Conservation (phyloP, 2,113 vertebrate genomes). For the Podocnemis expansa region DNA sequence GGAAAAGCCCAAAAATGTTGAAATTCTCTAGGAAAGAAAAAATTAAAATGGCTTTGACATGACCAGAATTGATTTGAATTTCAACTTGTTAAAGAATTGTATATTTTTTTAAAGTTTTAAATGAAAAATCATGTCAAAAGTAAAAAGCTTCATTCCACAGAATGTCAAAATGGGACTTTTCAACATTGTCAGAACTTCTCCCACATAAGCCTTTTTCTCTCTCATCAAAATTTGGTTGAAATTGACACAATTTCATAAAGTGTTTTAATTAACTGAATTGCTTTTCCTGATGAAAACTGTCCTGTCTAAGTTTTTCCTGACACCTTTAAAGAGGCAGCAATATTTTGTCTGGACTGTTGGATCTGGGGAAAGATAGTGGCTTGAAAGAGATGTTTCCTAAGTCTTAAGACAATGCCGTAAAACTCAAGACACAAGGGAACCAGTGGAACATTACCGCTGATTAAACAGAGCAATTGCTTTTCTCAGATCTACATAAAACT, state of each 20-base stretch:
- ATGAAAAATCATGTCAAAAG: background rate
- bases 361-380: background rate
- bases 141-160: background rate
- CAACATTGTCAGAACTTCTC: background rate
- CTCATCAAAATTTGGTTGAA: background rate
- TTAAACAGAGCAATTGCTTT: background rate
- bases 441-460: background rate
- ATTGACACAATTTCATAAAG: background rate
- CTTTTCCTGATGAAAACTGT: background rate
- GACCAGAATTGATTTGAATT: fast-evolving
- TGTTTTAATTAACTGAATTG: background rate
- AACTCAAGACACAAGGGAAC: background rate
- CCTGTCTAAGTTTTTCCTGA: background rate
- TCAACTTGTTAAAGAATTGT: background rate
- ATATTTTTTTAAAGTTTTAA: background rate
- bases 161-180: background rate
- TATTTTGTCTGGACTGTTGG: background rate
- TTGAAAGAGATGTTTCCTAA: background rate
- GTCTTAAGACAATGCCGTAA: background rate
- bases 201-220: background rate
- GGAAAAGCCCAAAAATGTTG: background rate
- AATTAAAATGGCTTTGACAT: background rate
- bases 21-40: background rate
- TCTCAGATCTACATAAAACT: background rate
- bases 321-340: background rate